Evolutionary conservation across 2,113 vertebrate genomes (phyloP), one percentile per base, ranked within the genome.

Genomic region (Jaculus jaculus): DNA sequence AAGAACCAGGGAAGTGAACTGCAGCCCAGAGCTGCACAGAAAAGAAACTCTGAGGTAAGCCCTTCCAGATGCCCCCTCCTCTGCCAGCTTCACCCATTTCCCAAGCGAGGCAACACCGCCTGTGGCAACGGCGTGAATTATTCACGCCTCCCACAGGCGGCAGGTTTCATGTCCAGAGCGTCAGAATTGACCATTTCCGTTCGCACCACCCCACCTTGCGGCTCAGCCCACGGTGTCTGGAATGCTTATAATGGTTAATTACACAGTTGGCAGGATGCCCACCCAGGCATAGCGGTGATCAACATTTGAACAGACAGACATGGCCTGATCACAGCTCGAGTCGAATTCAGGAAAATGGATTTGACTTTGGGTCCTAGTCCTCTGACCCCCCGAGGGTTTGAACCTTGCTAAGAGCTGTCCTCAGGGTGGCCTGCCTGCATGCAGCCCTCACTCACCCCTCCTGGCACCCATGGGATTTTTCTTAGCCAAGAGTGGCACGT

Each of bases 361-460:
- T 42, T 84, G 83, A 71, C 65, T 71, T 42, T 12, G 78, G 89
- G 24, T 26, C 58, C 30, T 0, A 2, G 61, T 58, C 0, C 1
- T 3, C 51, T 5, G 15, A 0, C 16, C 54, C 78, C 13, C 0
- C 13, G 54, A 58, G 81, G 37, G 30, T 9, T 34, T 11, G 13
- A 37, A 11, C 5, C 26, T n/a, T 3, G 0, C 75, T 0, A 39
- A 10, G 7, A 47, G 30, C 24, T 65, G 9, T 51, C 87, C 32
- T 3, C 12, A 0, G 0, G 6, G 26, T 5, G 47, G 60, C 21
- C 61, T 0, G 60, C 21, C 61, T 0, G 1, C 13, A 3, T 16
- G 0, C n/a, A 16, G 15, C 18, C 34, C 21, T 1, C 7, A 2
- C 0, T 1, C 7, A 2, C 0, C 0, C 39, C 16, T 8, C 83